Base-by-base conservation (phyloP, 2,888 invertebrate species). In the Lymantria monacha region DNA sequence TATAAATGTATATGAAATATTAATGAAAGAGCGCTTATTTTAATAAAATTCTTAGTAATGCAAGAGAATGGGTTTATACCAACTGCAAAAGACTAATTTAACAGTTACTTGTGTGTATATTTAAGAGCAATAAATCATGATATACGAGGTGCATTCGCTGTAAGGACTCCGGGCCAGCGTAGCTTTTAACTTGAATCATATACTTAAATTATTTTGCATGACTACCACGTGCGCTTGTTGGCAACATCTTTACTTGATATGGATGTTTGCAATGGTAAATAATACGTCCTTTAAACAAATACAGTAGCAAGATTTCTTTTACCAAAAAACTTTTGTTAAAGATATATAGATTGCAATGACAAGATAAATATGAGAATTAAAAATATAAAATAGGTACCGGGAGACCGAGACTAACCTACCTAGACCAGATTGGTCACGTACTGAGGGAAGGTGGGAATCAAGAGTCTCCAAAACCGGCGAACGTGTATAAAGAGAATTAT, bases 131-230 rank as follows among this genome's bases (percentile, higher is more conserved):
- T 33, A 33, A 33, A 33, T 10, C 10, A 33, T 33, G 2, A 8
- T 7, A 33, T 7, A 9, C 10, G 22, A 22, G 1, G 2, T 10
- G 7, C 33, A 33, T 10, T 33, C 33, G 33, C 10, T 33, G 33
- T 22, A 2, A 22, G 22, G 10, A 33, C 9, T 33, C 10, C 10
- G 33, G 2, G 1, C 33, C 50, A 42, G 22, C 12, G 43, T 38
- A 36, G 47, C 46, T 54, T 59, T 65, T 51, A 49, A 57, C 53
- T 37, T 41, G 30, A 48, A 51, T 61, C 66, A 57, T 63, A 61
- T 62, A 64, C 49, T 52, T 57, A 38, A 22, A 30, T 33, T 41
- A 15, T 15, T 44, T 12, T 60, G 48, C 44, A 61, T 59, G 51
- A 51, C 44, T 13, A 44, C 2, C 38, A 46, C 54, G 51, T 58